phyloP scores from a whole-genome alignment of 2,113 vertebrate genomes.

The Conger conger region DNA sequence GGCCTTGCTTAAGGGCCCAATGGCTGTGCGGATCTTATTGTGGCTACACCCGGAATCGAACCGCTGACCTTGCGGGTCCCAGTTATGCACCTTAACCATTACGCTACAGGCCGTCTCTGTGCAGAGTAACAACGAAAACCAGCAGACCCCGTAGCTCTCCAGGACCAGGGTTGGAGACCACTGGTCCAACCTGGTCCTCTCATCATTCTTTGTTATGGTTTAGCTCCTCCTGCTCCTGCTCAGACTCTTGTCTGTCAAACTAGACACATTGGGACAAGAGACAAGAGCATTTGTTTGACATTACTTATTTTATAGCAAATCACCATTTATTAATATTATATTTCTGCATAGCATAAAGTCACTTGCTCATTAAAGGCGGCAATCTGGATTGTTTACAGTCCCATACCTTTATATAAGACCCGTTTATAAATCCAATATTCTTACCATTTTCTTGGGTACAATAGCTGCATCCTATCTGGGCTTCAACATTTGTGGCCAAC shows the following conservation, averaged over 20 bases:
- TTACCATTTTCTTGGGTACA: neutral
- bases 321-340: neutral
- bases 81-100: too few relatives aligned
- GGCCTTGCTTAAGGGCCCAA: too few relatives aligned
- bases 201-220: neutral
- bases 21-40: too few relatives aligned
- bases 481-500: too few relatives aligned
- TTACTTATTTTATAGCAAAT: neutral
- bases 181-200: neutral
- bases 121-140: too few relatives aligned
- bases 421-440: neutral
- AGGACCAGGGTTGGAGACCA: too few relatives aligned
- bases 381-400: too few relatives aligned
- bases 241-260: too few relatives aligned
- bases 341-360: neutral
- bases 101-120: too few relatives aligned
- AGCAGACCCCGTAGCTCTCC: too few relatives aligned
- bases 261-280: neutral
- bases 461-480: neutral
- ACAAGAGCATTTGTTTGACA: neutral
- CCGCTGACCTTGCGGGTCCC: too few relatives aligned
- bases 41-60: too few relatives aligned
- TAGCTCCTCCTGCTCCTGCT: constrained; percentile 26
- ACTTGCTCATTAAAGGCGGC: neutral
- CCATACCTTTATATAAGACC: neutral